These are phyloP conservation scores for Parascotia fuliginaria DNA, from an alignment of 2,888 invertebrate genomes.

Conservation along the genomic window DNA sequence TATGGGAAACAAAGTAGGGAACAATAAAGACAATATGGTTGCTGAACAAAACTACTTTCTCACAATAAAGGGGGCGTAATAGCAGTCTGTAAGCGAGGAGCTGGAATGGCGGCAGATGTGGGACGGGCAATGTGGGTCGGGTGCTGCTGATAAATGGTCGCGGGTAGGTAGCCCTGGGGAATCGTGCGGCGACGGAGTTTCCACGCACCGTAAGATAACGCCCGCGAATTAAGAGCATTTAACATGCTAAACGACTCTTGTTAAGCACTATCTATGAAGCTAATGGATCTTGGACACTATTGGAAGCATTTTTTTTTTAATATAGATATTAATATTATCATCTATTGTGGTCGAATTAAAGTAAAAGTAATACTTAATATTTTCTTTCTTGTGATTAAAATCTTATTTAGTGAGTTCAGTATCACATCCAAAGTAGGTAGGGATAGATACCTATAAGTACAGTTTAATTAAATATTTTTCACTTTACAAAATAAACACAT, in stretches of 20 bases:
- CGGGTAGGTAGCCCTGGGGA: constrained; percentile 54
- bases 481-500: too few species aligned
- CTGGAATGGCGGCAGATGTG: constrained; percentile 58
- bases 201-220: constrained; percentile 58
- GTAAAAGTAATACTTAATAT: too few species aligned
- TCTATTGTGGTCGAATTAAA: too few species aligned
- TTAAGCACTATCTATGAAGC: constrained; percentile 30
- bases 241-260: constrained; percentile 46
- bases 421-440: too few species aligned
- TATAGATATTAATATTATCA: background rate
- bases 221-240: constrained; percentile 55
- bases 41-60: constrained; percentile 51
- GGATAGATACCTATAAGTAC: too few species aligned
- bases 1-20: constrained; percentile 33
- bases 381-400: too few species aligned
- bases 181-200: constrained; percentile 61
- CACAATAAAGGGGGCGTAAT: constrained; percentile 52
- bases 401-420: too few species aligned
- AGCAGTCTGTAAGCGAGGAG: constrained; percentile 43
- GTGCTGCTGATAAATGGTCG: constrained; percentile 76
- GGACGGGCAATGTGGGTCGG: constrained; percentile 71
- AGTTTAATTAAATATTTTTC: too few species aligned
- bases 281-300: constrained; percentile 19
- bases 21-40: constrained; percentile 50
- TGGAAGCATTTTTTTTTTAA: background rate